Percentiles rank a stretch among this genome's conserved stretches.
Evolutionary conservation across 1,140 invertebrate genomes (phyloP).

Genomic region (Macrobrachium nipponense): DNA sequence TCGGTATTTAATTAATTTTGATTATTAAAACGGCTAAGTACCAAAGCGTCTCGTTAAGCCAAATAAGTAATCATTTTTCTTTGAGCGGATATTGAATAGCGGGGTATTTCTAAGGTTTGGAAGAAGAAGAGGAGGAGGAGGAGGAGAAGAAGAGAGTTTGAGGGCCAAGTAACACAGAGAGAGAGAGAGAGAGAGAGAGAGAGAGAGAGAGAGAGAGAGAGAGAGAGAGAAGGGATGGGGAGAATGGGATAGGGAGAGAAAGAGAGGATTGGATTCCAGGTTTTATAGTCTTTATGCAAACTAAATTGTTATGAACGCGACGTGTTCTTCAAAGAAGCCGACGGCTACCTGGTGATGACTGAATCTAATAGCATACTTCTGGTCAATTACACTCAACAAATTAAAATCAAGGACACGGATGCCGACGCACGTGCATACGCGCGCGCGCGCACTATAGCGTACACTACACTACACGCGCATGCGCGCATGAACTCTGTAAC

Average conservation of each 20-base stretch:
- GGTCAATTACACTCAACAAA: background rate
- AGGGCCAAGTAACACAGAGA: background rate
- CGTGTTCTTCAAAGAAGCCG: too few relatives aligned
- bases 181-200: background rate
- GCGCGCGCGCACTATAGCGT: background rate
- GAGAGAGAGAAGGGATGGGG: background rate
- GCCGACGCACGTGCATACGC: constrained; percentile 1
- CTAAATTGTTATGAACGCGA: background rate
- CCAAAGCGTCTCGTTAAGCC: too few relatives aligned
- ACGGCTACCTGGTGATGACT: too few relatives aligned
- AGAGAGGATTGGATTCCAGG: background rate
- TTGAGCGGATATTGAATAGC: too few relatives aligned
- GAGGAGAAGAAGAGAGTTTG: background rate
- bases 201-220: background rate
- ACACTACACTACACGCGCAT: constrained; percentile 24
- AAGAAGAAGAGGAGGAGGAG: constrained; percentile 21
- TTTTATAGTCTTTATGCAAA: constrained; percentile 8
- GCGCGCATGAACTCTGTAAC: background rate
- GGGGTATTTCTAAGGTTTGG: background rate
- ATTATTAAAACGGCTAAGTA: too few relatives aligned
- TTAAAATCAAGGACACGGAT: background rate
- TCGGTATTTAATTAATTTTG: too few relatives aligned
- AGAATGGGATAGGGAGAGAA: background rate
- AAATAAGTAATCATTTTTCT: too few relatives aligned
- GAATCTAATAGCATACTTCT: too few relatives aligned